Conservation (phyloP, 2,797 vertebrate species). For the Periparus ater region DNA sequence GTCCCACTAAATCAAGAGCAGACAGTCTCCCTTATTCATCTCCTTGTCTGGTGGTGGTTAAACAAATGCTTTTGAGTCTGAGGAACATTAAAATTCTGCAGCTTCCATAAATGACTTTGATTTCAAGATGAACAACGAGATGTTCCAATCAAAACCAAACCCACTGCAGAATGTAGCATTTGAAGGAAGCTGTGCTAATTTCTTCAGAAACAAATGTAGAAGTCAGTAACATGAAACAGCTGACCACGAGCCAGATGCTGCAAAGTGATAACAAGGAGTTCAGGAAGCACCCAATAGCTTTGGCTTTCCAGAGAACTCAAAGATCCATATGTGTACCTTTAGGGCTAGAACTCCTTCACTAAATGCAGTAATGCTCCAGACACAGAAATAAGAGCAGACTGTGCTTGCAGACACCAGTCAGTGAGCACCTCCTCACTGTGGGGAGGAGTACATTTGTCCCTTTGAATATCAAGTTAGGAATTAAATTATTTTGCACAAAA, state of each 20-base stretch:
- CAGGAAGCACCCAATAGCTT: constrained; percentile 49
- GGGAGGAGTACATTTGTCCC: background rate
- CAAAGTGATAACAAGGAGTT: constrained; percentile 14
- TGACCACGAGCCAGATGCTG: constrained; percentile 64
- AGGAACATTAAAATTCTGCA: constrained; percentile 63
- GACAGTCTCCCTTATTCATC: constrained; percentile 49
- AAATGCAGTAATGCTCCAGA: background rate
- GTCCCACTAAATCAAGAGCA: constrained; percentile 51
- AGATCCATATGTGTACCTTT: constrained; percentile 36
- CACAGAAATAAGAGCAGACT: background rate
- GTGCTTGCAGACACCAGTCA: background rate
- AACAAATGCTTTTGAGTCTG: constrained; percentile 65
- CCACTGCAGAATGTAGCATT: constrained; percentile 6
- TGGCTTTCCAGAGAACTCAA: constrained; percentile 41
- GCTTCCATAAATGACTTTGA: constrained; percentile 66
- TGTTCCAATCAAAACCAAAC: constrained; percentile 59
- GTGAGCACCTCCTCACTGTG: background rate
- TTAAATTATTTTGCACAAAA: background rate
- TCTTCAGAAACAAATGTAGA: constrained; percentile 63
- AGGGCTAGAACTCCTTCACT: background rate
- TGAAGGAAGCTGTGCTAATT: constrained; percentile 53
- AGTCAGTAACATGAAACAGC: constrained; percentile 56
- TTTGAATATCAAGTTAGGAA: background rate
- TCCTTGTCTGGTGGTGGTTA: constrained; percentile 65
- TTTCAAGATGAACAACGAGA: constrained; percentile 49